Evolutionary conservation across 1,140 invertebrate genomes (phyloP).

Genomic region (Aphelenchoides avenae): DNA sequence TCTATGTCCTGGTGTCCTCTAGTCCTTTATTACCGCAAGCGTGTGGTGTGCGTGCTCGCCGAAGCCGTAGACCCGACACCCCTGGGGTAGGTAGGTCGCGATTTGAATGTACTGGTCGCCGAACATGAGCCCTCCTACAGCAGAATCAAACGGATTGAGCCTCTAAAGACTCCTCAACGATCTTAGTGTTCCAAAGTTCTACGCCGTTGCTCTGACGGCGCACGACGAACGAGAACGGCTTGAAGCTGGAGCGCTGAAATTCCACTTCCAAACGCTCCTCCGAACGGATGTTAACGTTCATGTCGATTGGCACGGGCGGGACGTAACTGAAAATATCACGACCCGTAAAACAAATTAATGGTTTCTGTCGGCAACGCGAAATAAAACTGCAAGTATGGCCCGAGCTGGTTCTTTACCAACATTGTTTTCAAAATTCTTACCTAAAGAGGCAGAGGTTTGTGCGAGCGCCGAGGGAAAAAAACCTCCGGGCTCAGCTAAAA

Average conservation of each 20-base stretch:
- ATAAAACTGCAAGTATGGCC: too few relatives aligned
- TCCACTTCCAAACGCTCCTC: constrained; percentile 13
- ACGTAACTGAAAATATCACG: constrained; percentile 6
- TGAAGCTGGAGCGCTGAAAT: constrained; percentile 5
- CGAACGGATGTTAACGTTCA: constrained; percentile 9
- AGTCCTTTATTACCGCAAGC: constrained; percentile 47
- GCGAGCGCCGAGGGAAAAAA: too few relatives aligned
- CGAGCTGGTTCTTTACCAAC: too few relatives aligned
- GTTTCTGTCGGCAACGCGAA: too few relatives aligned
- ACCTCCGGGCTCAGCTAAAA: too few relatives aligned
- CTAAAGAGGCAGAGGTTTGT: too few relatives aligned
- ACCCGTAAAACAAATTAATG: too few relatives aligned
- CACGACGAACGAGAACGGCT: constrained; percentile 37
- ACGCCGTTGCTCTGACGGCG: constrained; percentile 31
- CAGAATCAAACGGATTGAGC: constrained; percentile 4
- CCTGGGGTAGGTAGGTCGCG: constrained; percentile 69
- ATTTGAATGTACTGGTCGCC: constrained; percentile 80
- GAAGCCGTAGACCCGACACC: constrained; percentile 76
- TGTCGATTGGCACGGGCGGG: constrained; percentile 18
- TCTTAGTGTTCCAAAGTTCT: constrained; percentile 68
- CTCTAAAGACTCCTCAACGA: constrained; percentile 67
- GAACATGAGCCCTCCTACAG: constrained; percentile 63
- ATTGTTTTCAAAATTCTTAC: too few relatives aligned
- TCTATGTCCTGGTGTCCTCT: too few relatives aligned
- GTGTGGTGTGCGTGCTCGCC: constrained; percentile 69